Evolutionary conservation across 35 echinoderm and acorn worm species (phyloP).

Genomic region (Patiria miniata): DNA sequence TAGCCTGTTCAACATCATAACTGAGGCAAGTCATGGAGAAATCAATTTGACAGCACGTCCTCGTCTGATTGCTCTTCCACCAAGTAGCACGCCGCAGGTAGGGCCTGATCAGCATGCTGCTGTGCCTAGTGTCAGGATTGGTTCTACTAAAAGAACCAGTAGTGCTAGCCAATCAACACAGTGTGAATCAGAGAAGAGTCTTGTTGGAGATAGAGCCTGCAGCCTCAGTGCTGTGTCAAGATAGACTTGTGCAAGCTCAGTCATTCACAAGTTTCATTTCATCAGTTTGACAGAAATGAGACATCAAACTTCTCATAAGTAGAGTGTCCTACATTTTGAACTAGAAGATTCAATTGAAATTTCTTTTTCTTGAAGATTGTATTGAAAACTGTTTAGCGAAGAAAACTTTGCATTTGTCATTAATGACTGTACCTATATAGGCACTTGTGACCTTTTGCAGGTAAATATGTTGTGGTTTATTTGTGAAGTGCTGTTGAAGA

Average conservation of each 20-base stretch:
- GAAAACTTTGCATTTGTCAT: no score
- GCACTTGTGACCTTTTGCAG: no score
- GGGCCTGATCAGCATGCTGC: neutral
- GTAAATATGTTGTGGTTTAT: no score
- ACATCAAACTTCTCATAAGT: no score
- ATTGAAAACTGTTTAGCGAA: no score
- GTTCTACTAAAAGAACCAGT: neutral
- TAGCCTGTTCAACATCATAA: slow-evolving; percentile 86
- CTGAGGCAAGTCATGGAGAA: slow-evolving; percentile 62
- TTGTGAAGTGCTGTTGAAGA: no score
- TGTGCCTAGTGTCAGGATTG: neutral
- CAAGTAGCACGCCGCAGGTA: neutral
- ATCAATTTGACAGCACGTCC: slow-evolving; percentile 91
- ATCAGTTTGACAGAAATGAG: no score
- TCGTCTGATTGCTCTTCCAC: slow-evolving; percentile 89
- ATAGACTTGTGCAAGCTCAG: neutral
- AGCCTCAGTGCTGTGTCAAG: neutral
- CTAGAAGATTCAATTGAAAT: no score
- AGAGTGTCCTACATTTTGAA: no score
- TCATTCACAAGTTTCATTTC: no score
- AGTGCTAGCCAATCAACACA: neutral
- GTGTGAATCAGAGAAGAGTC: neutral
- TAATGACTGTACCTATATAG: no score
- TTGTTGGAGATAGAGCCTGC: neutral
- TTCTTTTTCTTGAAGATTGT: no score